Evolutionary conservation across 2,888 invertebrate genomes (phyloP).

Genomic region (Graphium colonna): DNA sequence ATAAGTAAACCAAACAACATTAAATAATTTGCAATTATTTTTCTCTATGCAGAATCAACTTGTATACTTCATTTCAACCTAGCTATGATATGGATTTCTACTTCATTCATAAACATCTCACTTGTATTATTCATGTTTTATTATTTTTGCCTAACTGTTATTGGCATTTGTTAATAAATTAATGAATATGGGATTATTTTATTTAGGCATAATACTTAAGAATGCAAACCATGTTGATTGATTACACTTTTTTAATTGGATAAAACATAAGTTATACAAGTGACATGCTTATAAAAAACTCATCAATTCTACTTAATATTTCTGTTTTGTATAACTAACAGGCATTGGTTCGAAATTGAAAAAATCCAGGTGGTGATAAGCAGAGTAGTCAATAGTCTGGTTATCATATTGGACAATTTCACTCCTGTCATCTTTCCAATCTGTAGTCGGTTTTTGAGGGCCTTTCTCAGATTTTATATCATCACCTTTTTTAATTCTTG

Average conservation of each 20-base stretch:
- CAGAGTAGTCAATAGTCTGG: slow-evolving; percentile 34
- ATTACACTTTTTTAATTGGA: slow-evolving; percentile 2
- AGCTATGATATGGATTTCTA: slow-evolving; percentile 67
- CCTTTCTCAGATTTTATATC: slow-evolving; percentile 50
- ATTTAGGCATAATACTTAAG: too few species aligned
- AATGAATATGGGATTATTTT: too few species aligned
- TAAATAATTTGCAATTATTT: too few species aligned
- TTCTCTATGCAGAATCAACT: too few species aligned
- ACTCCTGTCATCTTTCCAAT: slow-evolving; percentile 51
- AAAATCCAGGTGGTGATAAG: slow-evolving; percentile 64
- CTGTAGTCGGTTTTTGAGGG: slow-evolving; percentile 34
- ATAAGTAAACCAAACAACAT: neutral
- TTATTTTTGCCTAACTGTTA: too few species aligned
- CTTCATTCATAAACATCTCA: slow-evolving; percentile 54
- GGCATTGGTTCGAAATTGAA: slow-evolving; percentile 64
- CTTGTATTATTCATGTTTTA: too few species aligned
- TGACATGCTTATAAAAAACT: slow-evolving; percentile 48
- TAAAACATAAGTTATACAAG: slow-evolving; percentile 27
- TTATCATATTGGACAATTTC: slow-evolving; percentile 35
- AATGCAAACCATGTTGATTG: too few species aligned
- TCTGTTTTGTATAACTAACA: slow-evolving; percentile 50
- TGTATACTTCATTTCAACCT: neutral
- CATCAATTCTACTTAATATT: slow-evolving; percentile 23
- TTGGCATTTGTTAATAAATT: too few species aligned
- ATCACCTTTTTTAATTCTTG: slow-evolving; percentile 46